Conservation (phyloP, 2,797 vertebrate genomes). For the Alectoris magna region DNA sequence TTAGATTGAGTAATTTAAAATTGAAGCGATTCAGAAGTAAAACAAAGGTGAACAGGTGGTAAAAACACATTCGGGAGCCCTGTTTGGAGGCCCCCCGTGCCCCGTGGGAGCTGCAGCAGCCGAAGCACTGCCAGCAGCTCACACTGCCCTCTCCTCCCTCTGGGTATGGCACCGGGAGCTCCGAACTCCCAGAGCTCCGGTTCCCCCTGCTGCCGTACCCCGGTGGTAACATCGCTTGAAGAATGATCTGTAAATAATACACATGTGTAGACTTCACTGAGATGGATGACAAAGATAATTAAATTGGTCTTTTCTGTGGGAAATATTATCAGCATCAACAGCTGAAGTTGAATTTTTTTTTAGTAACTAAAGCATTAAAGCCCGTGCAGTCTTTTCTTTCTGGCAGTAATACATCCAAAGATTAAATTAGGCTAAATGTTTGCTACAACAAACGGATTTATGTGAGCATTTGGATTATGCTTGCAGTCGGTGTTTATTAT, state of each 20-base stretch:
- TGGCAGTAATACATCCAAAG: constrained; percentile 74
- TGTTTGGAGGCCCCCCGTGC: neutral
- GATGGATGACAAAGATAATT: constrained; percentile 70
- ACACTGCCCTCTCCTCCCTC: neutral
- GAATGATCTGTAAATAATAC: constrained; percentile 39
- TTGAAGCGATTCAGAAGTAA: neutral
- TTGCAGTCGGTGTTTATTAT: constrained; percentile 67
- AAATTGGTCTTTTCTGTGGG: constrained; percentile 62
- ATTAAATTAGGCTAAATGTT: constrained; percentile 81
- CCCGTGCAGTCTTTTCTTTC: constrained; percentile 73
- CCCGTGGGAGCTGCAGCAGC: neutral
- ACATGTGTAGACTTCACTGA: constrained; percentile 17
- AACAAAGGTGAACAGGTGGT: neutral
- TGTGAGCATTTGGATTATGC: constrained; percentile 72
- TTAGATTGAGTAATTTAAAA: constrained; percentile 48
- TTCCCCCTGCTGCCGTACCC: neutral
- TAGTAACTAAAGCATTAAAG: constrained; percentile 65
- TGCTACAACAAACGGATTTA: constrained; percentile 69
- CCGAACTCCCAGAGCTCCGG: constrained; percentile 23
- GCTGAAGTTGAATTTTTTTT: constrained; percentile 68
- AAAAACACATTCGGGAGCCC: neutral
- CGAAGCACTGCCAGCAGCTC: neutral
- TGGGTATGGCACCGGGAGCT: neutral
- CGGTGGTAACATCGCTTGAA: constrained; percentile 26
- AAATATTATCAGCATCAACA: constrained; percentile 59